phyloP scores from a whole-genome alignment of 2,888 invertebrate genomes.

The Agriopis leucophaearia region DNA sequence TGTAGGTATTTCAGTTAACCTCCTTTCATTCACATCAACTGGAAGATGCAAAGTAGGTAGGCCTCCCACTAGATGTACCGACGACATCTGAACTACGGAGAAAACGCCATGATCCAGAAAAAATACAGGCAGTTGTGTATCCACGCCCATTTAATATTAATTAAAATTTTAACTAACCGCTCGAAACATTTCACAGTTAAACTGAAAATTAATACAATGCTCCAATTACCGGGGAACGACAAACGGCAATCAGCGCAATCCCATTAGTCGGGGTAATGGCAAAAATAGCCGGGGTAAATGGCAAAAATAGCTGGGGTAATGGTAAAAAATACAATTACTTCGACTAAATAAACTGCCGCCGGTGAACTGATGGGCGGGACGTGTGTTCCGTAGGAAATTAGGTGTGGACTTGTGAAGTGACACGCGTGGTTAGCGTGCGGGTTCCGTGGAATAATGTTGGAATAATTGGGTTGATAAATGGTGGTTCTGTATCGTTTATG shows the following conservation, averaged over 20 bases:
- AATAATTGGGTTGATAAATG: conserved; percentile 4
- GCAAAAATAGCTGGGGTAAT: conserved; percentile 48
- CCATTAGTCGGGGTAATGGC: conserved; percentile 53
- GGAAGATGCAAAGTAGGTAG: too few species aligned
- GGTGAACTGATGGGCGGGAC: conserved; percentile 22
- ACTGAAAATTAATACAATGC: conserved; percentile 56
- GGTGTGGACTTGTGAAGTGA: conserved; percentile 17
- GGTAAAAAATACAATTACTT: conserved; percentile 51
- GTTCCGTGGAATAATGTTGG: conserved; percentile 20
- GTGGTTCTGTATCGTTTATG: not conserved
- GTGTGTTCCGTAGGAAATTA: conserved; percentile 31
- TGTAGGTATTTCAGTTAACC: too few species aligned
- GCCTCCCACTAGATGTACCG: too few species aligned
- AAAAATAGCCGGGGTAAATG: conserved; percentile 44
- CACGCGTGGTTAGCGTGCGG: not conserved
- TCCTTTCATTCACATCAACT: too few species aligned
- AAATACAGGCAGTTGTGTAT: not conserved
- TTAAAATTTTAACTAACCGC: conserved; percentile 38
- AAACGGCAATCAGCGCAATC: conserved; percentile 53
- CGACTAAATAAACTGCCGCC: conserved; percentile 40
- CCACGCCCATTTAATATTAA: conserved; percentile 34
- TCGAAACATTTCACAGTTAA: conserved; percentile 44
- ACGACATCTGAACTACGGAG: too few species aligned
- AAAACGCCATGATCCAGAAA: not conserved
- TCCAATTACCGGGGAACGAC: conserved; percentile 46